These are phyloP conservation scores for Abrostola tripartita DNA, from an alignment of 2,888 invertebrate genomes.

Conservation along the genomic window DNA sequence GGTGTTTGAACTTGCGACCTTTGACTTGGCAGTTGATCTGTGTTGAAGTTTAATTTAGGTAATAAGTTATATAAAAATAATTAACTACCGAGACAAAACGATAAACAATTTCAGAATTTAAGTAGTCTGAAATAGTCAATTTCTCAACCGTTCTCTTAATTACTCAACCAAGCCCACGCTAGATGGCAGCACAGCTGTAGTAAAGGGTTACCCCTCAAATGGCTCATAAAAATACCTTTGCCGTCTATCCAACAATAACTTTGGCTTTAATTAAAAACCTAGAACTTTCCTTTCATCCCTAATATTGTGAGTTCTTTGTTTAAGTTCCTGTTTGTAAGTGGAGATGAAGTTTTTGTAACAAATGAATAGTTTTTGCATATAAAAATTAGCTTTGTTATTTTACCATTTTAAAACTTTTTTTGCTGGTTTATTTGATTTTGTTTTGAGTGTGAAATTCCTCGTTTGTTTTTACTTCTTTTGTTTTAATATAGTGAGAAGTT, in stretches of 20 bases:
- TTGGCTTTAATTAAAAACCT: slow-evolving; percentile 48
- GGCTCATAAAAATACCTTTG: slow-evolving; percentile 31
- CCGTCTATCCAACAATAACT: slow-evolving; percentile 42
- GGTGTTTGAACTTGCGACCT: too few species aligned
- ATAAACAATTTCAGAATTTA: too few species aligned
- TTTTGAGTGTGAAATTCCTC: too few species aligned
- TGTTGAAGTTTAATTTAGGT: too few species aligned
- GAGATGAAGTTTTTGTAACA: background rate
- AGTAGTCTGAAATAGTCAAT: background rate
- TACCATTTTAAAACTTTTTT: too few species aligned
- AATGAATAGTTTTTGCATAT: background rate
- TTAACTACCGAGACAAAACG: too few species aligned
- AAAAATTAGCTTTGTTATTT: background rate
- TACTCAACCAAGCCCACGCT: background rate
- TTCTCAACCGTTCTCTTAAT: background rate
- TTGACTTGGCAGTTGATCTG: too few species aligned
- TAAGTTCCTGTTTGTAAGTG: background rate
- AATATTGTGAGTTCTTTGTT: background rate
- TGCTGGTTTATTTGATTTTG: too few species aligned
- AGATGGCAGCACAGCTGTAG: slow-evolving; percentile 1
- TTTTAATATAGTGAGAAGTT: too few species aligned
- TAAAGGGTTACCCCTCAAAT: slow-evolving; percentile 26
- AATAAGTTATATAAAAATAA: too few species aligned
- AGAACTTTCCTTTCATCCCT: slow-evolving; percentile 1
- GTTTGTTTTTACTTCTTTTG: too few species aligned